Evolutionary conservation across 2,113 vertebrate species (phyloP).

Genomic region (Oenanthe melanoleuca): DNA sequence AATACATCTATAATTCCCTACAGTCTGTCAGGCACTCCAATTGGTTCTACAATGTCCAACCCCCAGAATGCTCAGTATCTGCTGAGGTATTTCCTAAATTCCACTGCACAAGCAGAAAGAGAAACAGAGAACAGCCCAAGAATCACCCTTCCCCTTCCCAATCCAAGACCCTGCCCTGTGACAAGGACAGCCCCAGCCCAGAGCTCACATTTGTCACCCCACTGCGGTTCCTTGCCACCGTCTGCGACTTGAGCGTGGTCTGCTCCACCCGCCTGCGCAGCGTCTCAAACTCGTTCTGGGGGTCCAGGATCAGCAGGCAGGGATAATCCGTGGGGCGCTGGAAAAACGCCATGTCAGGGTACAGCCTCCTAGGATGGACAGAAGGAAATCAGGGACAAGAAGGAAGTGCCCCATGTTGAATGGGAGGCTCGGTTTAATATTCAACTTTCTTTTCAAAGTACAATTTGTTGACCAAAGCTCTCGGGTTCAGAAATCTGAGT

Average conservation of each 20-base stretch:
- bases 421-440: not conserved
- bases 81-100: not conserved
- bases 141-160: not conserved
- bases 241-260: conserved; percentile 93
- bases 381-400: not conserved
- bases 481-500: not conserved
- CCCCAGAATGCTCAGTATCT: not conserved
- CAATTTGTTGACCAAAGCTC: not conserved
- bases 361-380: conserved; percentile 81
- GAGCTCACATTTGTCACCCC: conserved; percentile 94
- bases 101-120: not conserved
- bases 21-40: not conserved
- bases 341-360: conserved; percentile 97
- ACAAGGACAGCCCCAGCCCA: not conserved
- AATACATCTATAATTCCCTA: not conserved
- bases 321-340: conserved; percentile 94
- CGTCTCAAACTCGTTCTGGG: conserved; percentile 95
- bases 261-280: conserved; percentile 91
- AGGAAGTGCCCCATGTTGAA: not conserved
- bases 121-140: not conserved
- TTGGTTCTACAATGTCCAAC: not conserved
- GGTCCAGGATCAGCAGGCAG: conserved; percentile 92
- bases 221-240: conserved; percentile 92
- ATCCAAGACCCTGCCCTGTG: not conserved
- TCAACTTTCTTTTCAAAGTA: not conserved